Evolutionary conservation across 2,113 vertebrate genomes (phyloP), one percentile per base, ranked within the genome.

Genomic region (Mormyrus iriodes): DNA sequence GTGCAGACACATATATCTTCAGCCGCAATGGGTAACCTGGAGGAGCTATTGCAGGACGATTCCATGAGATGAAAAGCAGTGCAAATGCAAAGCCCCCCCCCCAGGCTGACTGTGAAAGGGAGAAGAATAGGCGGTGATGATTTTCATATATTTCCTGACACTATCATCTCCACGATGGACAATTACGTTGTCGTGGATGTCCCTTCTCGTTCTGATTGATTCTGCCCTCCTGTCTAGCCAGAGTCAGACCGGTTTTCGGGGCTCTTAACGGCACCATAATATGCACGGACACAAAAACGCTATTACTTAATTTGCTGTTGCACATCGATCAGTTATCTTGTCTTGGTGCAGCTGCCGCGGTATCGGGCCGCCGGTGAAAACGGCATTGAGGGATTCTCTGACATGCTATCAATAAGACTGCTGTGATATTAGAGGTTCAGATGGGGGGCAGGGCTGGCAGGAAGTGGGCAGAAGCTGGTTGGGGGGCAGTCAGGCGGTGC

Each of bases 291-390:
- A 94, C 93, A 96, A 93, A 95, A 89, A 90, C 91, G 91, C 93
- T 94, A 94, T 97, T 96, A 96, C 93, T 96, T 96, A 95, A 94
- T 92, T 93, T 94, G 93, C 92, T 94, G 92, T 92, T 90, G 93
- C 93, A 93, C 94, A 97, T 95, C 51, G 93, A 96, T 94, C 93
- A 93, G 91, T 88, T 92, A 93, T 95, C 95, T 93, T 92, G 86
- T 92, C 91, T 91, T 93, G 10, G 93, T 92, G 95, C 96, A 94
- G 94, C 91, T 65, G 88, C 79, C 90, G 90, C 52, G 88, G 55
- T 89, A 52, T 82, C 49, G 1, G 48, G 83, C 87, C 39, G 90
- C 90, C 91, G n/a, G n/a, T 92, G 49, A 92, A 93, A 94, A 92
- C 83, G 53, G 53, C 92, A 91, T 87, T 39, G 69, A 92, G 88